Evolutionary conservation across 1,140 invertebrate species (phyloP), one percentile per base, ranked within the genome.

Genomic region (Heliconius himera): DNA sequence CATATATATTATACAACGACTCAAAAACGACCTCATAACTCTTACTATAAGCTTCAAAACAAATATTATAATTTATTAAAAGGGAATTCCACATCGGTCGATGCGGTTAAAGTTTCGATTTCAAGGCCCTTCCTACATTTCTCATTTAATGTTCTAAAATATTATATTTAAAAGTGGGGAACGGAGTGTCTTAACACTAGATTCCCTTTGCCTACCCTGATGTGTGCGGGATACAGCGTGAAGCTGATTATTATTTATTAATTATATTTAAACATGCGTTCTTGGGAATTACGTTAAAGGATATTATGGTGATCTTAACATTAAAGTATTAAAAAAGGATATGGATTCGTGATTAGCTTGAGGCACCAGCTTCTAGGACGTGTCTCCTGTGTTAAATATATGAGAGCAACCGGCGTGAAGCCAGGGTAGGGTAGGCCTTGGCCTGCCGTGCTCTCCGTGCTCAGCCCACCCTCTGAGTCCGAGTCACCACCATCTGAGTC

Each of bases 271-370:
- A 70, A 22, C 11, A 13, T 70, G 9, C 51, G 20, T 0, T 70
- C 6, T 20, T 70, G 26, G 33, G 33, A 70, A 29, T 29, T 33
- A 36, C 41, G 11, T 70, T 8, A 36, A 70, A 33, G 4, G 1
- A 11, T 70, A 9, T 38, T n/a, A 54, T 20, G 11, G 22, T 70
- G 74, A 36, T 73, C 46, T 46, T 73, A 36, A 72, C 8, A 70
- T 56, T 60, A 51, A 51, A 73, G 33, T 71, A 88, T 94, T 94
- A 89, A 96, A 99, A 29, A 99, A 99, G 98, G 98, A 99, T 99
- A 99, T 99, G 98, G 98, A 97, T 99, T 99, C 71, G 98, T 99
- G 94, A 99, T 99, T 94, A 99, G 97, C 84, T 96, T 97, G 83
- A 99, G 96, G 95, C 98, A 99, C 97, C 97, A 98, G 94, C 97